These are phyloP conservation scores for Epinephelus coioides DNA, from an alignment of 2,797 vertebrate species.

Conservation along the genomic window DNA sequence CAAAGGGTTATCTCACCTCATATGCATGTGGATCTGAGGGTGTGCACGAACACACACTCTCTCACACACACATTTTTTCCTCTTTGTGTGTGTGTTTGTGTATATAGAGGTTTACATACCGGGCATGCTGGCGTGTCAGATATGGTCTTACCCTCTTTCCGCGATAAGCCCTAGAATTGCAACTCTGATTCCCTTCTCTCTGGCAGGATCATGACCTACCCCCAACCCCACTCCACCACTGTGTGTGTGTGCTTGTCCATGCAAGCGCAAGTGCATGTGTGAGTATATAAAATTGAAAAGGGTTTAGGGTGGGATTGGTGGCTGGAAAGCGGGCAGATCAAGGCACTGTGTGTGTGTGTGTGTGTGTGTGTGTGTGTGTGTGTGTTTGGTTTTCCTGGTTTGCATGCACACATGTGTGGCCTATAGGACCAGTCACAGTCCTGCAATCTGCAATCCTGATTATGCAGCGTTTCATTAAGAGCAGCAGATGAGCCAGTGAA, in stretches of 20 bases:
- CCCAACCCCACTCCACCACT: conserved; percentile 44
- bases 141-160: conserved; percentile 83
- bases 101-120: conserved; percentile 64
- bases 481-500: conserved; percentile 71
- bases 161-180: conserved; percentile 80
- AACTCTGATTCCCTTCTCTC: conserved; percentile 78
- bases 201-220: conserved; percentile 76
- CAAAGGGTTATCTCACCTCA: conserved; percentile 63
- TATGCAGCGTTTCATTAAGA: conserved; percentile 79
- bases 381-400: conserved; percentile 34
- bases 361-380: conserved; percentile 30
- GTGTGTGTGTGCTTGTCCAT: conserved; percentile 37
- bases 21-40: conserved; percentile 27
- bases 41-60: conserved; percentile 2
- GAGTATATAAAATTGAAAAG: conserved; percentile 65
- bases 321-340: conserved; percentile 65
- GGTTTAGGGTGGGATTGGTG: conserved; percentile 75
- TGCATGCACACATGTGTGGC: conserved; percentile 43
- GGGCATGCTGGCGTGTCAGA: conserved; percentile 76
- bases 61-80: neutral
- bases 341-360: conserved; percentile 33
- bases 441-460: conserved; percentile 76
- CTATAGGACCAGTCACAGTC: conserved; percentile 57
- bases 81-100: conserved; percentile 31
- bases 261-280: conserved; percentile 39